Evolutionary conservation across 2,888 invertebrate species (phyloP).

Genomic region (Dusona sp.): DNA sequence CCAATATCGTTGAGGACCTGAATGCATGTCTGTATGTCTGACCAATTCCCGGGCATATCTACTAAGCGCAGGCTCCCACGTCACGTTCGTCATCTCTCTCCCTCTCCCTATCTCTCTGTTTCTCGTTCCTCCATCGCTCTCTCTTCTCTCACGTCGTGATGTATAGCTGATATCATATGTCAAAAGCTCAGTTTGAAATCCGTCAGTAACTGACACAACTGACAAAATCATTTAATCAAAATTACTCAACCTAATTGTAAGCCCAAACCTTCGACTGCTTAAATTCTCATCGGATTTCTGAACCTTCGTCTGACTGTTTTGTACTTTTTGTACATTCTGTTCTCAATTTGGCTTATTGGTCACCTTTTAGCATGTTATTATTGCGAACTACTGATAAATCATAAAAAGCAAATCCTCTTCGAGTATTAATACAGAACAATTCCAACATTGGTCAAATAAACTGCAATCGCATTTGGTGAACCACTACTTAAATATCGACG

Average conservation of each 20-base stretch:
- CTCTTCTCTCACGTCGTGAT: constrained; percentile 24
- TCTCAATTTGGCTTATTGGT: neutral
- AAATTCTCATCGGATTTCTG: neutral
- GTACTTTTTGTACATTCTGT: neutral
- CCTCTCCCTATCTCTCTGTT: neutral
- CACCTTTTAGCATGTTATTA: neutral
- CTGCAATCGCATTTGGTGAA: too few relatives aligned
- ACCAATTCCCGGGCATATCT: constrained; percentile 68
- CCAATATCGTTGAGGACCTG: constrained; percentile 28
- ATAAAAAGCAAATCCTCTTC: too few relatives aligned
- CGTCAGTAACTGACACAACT: neutral
- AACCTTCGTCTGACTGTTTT: neutral
- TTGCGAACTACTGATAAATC: too few relatives aligned
- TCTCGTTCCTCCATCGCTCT: constrained; percentile 5
- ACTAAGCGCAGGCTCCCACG: constrained; percentile 63
- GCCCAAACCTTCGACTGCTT: neutral
- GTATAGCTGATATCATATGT: constrained; percentile 22
- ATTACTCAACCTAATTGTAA: neutral
- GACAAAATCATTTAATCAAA: neutral
- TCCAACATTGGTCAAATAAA: too few relatives aligned
- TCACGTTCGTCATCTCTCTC: constrained; percentile 35
- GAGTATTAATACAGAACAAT: too few relatives aligned
- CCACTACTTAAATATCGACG: too few relatives aligned
- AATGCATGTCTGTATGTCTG: constrained; percentile 55
- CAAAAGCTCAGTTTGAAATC: neutral